Evolutionary conservation across 2,797 vertebrate genomes (phyloP), one percentile per base, ranked within the genome.

Genomic region (Luscinia luscinia): DNA sequence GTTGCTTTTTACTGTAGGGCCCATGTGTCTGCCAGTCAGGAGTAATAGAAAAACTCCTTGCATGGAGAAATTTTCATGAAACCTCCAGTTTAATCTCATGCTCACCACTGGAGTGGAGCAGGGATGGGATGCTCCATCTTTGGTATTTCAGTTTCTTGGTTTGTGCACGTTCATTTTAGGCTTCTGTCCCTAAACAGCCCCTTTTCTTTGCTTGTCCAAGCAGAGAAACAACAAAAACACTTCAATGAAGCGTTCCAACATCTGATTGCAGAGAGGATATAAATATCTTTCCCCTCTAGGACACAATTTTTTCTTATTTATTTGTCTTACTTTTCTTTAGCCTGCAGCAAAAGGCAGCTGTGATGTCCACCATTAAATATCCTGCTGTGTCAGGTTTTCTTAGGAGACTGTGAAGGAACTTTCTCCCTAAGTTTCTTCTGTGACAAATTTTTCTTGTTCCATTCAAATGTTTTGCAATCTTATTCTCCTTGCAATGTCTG

Each of bases 51-150:
- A 43, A 19, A 11, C 3, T 58, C 68, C 32, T 30, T 58, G 14
- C n/a, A 62, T 5, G 10, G 43, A 82, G 58, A 84, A 51, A 20
- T 48, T 41, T 61, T 74, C 7, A 8, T 22, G 38, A 84, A 83
- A 34, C 11, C 13, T 48, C 19, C 49, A 62, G 36, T 80, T 89
- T 80, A 79, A 83, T 43, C 28, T 48, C 22, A 15, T 8, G 12
- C 8, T 51, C 4, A 0, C 8, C 3, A 1, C 12, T 27, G 15
- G 38, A 55, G n/a, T 13, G 21, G 43, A 62, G 16, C 22, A 58
- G 40, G 14, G 9, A 18, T 43, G 15, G 26, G 8, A 9, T 4
- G 13, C 27, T 67, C 48, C 15, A 18, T 21, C n/a, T 84, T 70
- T 49, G 26, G 20, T 34, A 12, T 82, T 90, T 86, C 5, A 0